These are phyloP conservation scores for Tortricodes alternella DNA, from an alignment of 2,888 invertebrate species.

Conservation along the genomic window DNA sequence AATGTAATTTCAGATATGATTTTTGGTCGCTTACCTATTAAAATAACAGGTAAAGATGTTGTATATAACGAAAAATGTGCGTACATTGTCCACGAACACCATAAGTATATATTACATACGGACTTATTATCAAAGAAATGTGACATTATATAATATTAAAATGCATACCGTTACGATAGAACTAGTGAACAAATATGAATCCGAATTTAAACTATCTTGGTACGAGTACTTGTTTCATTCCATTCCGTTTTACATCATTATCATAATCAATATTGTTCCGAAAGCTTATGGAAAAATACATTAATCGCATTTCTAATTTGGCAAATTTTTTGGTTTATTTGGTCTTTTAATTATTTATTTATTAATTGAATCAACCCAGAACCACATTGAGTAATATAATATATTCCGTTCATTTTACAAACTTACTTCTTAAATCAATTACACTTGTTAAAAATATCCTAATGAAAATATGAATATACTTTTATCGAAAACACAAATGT, in stretches of 20 bases:
- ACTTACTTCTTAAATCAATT: no score
- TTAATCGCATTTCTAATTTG: not conserved
- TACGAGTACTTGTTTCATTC: not conserved
- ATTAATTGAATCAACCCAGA: no score
- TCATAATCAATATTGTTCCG: not conserved
- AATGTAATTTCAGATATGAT: not conserved
- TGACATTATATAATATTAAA: constrained; percentile 8
- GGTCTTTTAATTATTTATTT: no score
- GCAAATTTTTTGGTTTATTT: not conserved
- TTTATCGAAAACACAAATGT: no score
- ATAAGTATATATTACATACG: constrained; percentile 10
- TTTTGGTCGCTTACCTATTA: not conserved
- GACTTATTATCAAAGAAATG: constrained; percentile 5
- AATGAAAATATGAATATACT: no score
- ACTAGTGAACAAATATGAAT: constrained; percentile 8
- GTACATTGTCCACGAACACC: constrained; percentile 7
- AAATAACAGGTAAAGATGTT: not conserved
- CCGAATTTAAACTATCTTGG: not conserved
- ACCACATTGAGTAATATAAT: no score
- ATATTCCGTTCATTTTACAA: no score
- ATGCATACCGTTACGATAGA: constrained; percentile 1
- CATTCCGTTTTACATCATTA: not conserved
- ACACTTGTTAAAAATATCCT: no score
- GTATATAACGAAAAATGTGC: no score
- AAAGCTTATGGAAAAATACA: not conserved